Conservation (phyloP, 1,140 invertebrate species). For the Rhagoletis pomonella region DNA sequence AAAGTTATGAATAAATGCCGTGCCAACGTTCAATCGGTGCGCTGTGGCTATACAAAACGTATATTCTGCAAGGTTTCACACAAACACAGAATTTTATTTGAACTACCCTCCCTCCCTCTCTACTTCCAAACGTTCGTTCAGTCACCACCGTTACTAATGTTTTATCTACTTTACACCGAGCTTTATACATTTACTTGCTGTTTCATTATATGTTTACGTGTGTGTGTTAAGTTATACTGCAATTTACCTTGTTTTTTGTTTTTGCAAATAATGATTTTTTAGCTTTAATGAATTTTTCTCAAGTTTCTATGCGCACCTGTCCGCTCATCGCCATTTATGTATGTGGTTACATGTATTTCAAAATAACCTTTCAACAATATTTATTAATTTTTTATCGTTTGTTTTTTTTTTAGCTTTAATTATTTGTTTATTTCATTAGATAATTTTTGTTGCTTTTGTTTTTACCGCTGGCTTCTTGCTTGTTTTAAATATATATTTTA, state of each 20-base stretch:
- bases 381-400: conserved; percentile 11
- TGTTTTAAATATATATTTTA: conserved; percentile 40
- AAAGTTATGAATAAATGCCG: conserved; percentile 52
- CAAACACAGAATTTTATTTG: background rate
- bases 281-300: conserved; percentile 16
- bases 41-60: conserved; percentile 23
- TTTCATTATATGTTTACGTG: conserved; percentile 17
- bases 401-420: conserved; percentile 35
- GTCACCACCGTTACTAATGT: background rate
- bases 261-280: conserved; percentile 32
- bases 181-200: conserved; percentile 43
- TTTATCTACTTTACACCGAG: conserved; percentile 34
- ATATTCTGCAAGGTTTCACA: conserved; percentile 9
- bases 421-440: conserved; percentile 11
- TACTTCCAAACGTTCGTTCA: background rate
- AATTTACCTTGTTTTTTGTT: conserved; percentile 13
- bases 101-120: background rate
- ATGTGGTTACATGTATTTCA: conserved; percentile 39
- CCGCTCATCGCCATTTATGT: conserved; percentile 16
- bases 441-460: conserved; percentile 24
- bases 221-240: conserved; percentile 21
- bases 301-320: background rate
- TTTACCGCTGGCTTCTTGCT: background rate
- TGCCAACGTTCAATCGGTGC: conserved; percentile 39
- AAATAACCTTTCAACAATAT: conserved; percentile 28